A percentile compares a stretch with the other conserved stretches of the same genome.
Conservation (phyloP, 2,113 vertebrate genomes). For the Taxidea taxus region DNA sequence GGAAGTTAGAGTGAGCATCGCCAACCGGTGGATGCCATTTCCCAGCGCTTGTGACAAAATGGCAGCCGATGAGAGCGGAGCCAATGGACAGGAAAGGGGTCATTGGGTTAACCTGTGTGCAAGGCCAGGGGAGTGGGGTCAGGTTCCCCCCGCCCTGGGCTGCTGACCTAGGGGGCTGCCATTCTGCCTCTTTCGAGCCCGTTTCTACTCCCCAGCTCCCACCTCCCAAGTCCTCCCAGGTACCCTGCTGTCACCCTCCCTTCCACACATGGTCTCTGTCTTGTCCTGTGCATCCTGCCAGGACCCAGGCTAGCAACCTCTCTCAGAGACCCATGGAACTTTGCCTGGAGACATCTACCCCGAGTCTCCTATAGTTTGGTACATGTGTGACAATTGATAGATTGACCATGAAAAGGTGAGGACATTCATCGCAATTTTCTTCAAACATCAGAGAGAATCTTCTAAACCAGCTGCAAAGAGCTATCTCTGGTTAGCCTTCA, state of each 20-base stretch:
- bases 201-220: not conserved
- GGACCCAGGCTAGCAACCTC: not conserved
- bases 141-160: not conserved
- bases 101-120: not conserved
- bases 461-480: not conserved
- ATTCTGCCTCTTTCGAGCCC: not conserved
- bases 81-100: not conserved
- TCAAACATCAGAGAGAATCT: not conserved
- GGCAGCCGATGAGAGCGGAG: not conserved
- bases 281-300: not conserved
- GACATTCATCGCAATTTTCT: not conserved
- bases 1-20: not conserved
- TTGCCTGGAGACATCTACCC: not conserved
- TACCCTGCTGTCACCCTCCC: not conserved
- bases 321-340: not conserved
- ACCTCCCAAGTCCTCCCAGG: not conserved
- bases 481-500: not conserved
- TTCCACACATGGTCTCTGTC: fast-evolving
- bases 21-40: not conserved
- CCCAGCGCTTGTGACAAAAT: not conserved
- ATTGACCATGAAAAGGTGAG: conserved; percentile 23
- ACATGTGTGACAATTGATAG: not conserved
- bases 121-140: not conserved
- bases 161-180: not conserved
- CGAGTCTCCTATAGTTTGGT: not conserved